Percentiles rank a stretch among this genome's conserved stretches.
Evolutionary conservation across 2,113 vertebrate genomes (phyloP).

Genomic region (Nerophis lumbriciformis): DNA sequence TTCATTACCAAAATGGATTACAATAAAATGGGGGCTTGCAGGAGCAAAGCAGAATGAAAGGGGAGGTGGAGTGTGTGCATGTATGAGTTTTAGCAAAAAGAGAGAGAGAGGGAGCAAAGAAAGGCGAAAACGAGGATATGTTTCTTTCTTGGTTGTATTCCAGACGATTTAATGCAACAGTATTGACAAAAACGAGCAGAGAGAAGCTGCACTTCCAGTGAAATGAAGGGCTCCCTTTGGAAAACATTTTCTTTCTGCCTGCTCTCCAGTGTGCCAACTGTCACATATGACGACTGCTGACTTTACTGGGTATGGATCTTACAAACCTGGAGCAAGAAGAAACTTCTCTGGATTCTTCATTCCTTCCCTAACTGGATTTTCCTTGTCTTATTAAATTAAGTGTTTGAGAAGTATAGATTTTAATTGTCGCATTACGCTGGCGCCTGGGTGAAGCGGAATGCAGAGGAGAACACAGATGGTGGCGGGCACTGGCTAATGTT

Average conservation of each 20-base stretch:
- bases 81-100: not conserved
- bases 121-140: constrained; percentile 67
- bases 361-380: constrained; percentile 70
- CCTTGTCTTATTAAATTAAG: constrained; percentile 60
- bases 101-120: constrained; percentile 45
- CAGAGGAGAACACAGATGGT: constrained; percentile 72
- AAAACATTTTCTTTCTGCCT: constrained; percentile 64
- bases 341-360: constrained; percentile 64
- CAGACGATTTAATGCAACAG: constrained; percentile 75
- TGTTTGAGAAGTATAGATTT: constrained; percentile 4
- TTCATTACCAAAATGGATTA: constrained; percentile 97
- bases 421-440: constrained; percentile 46
- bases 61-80: constrained; percentile 49
- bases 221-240: constrained; percentile 65
- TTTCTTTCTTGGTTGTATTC: constrained; percentile 73
- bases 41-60: constrained; percentile 62
- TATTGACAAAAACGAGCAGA: constrained; percentile 72
- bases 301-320: constrained; percentile 71
- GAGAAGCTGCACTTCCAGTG: constrained; percentile 71
- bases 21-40: constrained; percentile 76
- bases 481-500: constrained; percentile 88
- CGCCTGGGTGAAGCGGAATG: constrained; percentile 63
- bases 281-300: constrained; percentile 63
- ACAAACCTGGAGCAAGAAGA: constrained; percentile 67
- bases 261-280: constrained; percentile 59